phyloP scores from a whole-genome alignment of 1,140 invertebrate species.

The Drosophila pallidifrons region DNA sequence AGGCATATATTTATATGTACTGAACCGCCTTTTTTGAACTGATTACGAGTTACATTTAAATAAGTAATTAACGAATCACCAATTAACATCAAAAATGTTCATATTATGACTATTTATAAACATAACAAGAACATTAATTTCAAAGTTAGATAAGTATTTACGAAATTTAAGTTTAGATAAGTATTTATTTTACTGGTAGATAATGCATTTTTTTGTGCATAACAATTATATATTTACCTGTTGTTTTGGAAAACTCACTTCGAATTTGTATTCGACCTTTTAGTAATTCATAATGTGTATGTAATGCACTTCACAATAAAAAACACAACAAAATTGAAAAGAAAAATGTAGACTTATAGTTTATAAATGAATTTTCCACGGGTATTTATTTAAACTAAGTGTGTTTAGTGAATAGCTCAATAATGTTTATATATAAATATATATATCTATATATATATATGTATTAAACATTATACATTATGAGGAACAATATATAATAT shows the following conservation, averaged over 20 bases:
- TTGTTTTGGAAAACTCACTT: not conserved
- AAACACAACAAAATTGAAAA: slow-evolving; percentile 42
- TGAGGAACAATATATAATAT: no score
- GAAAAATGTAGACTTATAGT: slow-evolving; percentile 1
- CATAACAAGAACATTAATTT: no score
- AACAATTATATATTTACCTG: slow-evolving; percentile 32
- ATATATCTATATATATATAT: not conserved
- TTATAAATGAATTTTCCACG: slow-evolving; percentile 42
- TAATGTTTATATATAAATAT: not conserved
- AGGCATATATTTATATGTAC: no score
- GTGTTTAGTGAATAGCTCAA: no score
- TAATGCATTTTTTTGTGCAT: no score
- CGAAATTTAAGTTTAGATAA: not conserved
- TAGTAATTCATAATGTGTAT: not conserved
- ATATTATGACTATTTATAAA: no score
- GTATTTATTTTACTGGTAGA: no score
- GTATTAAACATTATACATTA: not conserved
- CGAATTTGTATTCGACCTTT: not conserved
- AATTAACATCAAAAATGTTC: no score
- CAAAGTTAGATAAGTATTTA: not conserved
- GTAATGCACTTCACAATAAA: slow-evolving; percentile 49
- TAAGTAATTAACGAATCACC: no score
- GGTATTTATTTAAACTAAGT: slow-evolving; percentile 15
- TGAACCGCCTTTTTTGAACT: no score
- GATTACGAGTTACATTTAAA: no score